Conservation (phyloP, 2,888 invertebrate genomes). For the Halictus ligatus region DNA sequence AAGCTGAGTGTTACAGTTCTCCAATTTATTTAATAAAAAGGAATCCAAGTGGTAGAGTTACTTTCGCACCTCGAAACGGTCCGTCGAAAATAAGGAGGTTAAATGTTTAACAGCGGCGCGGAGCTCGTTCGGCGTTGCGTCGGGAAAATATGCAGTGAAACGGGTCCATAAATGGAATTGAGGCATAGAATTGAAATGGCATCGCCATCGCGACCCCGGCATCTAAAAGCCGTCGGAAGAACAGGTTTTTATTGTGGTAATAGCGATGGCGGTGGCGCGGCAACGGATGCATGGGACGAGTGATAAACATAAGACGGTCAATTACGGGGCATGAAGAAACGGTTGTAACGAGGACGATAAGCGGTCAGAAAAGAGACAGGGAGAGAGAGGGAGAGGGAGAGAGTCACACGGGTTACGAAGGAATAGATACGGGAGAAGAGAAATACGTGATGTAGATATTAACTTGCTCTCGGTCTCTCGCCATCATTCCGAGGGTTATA, state of each 20-base stretch:
- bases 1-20: too few species aligned
- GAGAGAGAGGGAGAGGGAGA: background rate
- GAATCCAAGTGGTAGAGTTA: background rate
- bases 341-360: constrained; percentile 35
- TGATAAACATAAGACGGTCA: constrained; percentile 63
- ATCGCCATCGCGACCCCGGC: background rate
- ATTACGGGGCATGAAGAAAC: constrained; percentile 56
- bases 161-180: background rate
- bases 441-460: constrained; percentile 70
- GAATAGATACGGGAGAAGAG: constrained; percentile 48
- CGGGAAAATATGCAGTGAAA: constrained; percentile 5
- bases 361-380: background rate
- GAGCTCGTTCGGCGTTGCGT: background rate
- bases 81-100: background rate
- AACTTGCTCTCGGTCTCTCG: constrained; percentile 37
- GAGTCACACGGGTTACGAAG: background rate
- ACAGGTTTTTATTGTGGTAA: constrained; percentile 6
- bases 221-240: background rate
- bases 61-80: background rate
- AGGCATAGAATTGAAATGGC: background rate
- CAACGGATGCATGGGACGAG: constrained; percentile 19
- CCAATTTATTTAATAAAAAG: background rate
- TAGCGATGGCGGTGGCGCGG: background rate
- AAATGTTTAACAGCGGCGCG: background rate
- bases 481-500: constrained; percentile 52